These are phyloP conservation scores for Heliopora coerulea DNA, from an alignment of 92 coral and sea anemone genomes.

Conservation along the genomic window DNA sequence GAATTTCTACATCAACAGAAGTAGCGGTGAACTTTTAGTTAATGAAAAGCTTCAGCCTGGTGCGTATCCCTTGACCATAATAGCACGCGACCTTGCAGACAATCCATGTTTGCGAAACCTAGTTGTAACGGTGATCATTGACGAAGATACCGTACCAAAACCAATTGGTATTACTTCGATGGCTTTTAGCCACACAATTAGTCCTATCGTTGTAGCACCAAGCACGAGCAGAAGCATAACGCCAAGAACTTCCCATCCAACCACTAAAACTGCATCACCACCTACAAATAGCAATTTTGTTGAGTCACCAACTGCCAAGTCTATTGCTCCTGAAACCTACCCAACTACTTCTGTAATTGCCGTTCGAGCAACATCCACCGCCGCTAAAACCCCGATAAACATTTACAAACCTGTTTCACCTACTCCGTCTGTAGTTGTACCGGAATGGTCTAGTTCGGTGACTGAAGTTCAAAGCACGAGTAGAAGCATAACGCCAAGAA, in stretches of 20 bases:
- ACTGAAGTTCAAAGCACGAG: no score
- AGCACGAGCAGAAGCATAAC: neutral
- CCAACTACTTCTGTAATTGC: no score
- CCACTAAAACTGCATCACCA: neutral
- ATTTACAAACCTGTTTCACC: neutral
- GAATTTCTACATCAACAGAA: neutral
- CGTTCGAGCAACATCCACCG: neutral
- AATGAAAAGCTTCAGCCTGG: conserved; percentile 19
- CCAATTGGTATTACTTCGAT: neutral
- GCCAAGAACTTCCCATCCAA: neutral
- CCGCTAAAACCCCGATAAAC: neutral
- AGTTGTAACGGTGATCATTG: neutral
- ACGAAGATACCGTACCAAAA: conserved; percentile 25
- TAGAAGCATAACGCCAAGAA: neutral
- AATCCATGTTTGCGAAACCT: conserved; percentile 9
- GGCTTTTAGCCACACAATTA: neutral
- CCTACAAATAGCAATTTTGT: neutral
- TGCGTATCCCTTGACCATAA: conserved; percentile 5
- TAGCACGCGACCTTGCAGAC: conserved; percentile 29
- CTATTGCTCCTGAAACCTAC: no score
- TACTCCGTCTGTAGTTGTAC: neutral
- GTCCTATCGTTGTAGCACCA: neutral
- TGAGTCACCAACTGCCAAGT: no score
- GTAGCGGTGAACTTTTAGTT: neutral
- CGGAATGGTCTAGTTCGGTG: neutral